A percentile compares a stretch with the other conserved stretches of the same genome.
Evolutionary conservation across 2,797 vertebrate genomes (phyloP).

Genomic region (Pipistrellus kuhlii): DNA sequence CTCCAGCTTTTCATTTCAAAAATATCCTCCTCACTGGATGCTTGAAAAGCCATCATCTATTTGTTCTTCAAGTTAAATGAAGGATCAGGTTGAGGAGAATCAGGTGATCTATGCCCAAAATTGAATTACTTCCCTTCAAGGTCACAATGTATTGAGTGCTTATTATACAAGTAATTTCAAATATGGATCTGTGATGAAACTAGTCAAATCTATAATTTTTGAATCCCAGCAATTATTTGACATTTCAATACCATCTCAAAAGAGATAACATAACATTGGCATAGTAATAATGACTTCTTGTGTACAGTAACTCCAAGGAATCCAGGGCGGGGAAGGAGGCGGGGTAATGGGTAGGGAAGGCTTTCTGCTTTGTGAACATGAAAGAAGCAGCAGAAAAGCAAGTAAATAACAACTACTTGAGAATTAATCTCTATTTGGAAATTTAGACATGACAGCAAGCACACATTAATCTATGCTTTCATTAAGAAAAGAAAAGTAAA

Average conservation of each 20-base stretch:
- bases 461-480: slow-evolving; percentile 34
- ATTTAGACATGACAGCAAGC: background rate
- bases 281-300: background rate
- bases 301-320: background rate
- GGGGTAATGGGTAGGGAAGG: background rate
- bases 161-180: background rate
- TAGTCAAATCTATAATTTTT: background rate
- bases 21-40: background rate
- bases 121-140: background rate
- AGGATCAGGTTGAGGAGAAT: background rate
- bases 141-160: background rate
- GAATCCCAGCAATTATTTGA: slow-evolving; percentile 10
- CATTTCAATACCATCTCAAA: background rate
- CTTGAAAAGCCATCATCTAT: background rate
- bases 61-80: background rate
- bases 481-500: slow-evolving; percentile 53
- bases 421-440: slow-evolving; percentile 31
- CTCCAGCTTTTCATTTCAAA: background rate
- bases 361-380: background rate
- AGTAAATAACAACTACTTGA: slow-evolving; percentile 20
- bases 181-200: background rate
- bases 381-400: background rate
- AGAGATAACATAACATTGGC: background rate
- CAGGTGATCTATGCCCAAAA: background rate
- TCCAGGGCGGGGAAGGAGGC: background rate